phyloP scores from a whole-genome alignment of 1,140 invertebrate species.

The Frieseomelitta varia region DNA sequence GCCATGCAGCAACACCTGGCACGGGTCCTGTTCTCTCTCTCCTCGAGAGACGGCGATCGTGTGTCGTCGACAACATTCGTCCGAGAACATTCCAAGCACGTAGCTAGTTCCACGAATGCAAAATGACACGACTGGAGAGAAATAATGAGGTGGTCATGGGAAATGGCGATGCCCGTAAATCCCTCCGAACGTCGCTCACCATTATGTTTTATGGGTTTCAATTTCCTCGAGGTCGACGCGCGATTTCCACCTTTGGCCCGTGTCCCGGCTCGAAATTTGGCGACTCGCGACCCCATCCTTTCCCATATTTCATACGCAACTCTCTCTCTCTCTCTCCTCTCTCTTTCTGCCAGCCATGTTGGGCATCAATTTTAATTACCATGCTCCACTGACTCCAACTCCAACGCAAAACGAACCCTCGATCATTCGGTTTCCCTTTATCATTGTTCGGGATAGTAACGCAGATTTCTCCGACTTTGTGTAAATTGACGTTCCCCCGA shows the following conservation, averaged over 20 bases:
- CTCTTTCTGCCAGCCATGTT: too few relatives aligned
- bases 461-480: neutral
- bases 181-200: constrained; percentile 46
- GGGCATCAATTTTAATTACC: constrained; percentile 41
- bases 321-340: neutral
- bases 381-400: constrained; percentile 28
- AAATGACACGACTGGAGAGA: constrained; percentile 53
- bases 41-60: neutral
- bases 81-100: constrained; percentile 37
- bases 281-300: constrained; percentile 43
- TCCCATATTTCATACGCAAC: constrained; percentile 27
- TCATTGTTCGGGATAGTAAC: neutral
- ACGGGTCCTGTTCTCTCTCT: too few relatives aligned
- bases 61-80: neutral
- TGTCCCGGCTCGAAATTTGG: constrained; percentile 21
- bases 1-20: constrained; percentile 33
- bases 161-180: constrained; percentile 61
- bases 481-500: neutral
- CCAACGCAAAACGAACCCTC: neutral
- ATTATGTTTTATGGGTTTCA: constrained; percentile 66
- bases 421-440: neutral
- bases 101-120: constrained; percentile 44
- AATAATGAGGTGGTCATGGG: constrained; percentile 60
- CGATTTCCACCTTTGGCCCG: constrained; percentile 44
- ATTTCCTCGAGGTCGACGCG: constrained; percentile 55